Percentiles rank a stretch among this genome's conserved stretches.
Conservation (phyloP, 2,113 vertebrate species). For the Equus przewalskii region DNA sequence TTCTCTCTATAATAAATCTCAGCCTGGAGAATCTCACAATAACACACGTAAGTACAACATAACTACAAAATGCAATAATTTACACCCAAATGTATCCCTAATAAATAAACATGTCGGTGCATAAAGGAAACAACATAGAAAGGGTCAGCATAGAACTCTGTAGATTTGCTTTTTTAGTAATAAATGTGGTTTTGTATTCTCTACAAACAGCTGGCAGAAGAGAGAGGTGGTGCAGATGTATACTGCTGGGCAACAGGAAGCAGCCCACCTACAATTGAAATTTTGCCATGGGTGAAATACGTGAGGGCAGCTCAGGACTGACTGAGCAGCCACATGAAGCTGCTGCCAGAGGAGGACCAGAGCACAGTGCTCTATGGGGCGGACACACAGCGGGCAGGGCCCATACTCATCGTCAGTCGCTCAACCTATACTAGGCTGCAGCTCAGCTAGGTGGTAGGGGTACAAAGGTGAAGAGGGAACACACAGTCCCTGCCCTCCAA, state of each 20-base stretch:
- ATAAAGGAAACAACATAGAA: neutral
- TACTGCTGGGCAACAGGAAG: neutral
- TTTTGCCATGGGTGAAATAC: neutral
- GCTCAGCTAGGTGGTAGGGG: neutral
- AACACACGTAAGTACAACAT: neutral
- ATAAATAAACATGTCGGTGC: neutral
- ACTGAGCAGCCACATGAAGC: neutral
- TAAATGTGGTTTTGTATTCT: neutral
- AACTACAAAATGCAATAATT: neutral
- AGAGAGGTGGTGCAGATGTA: neutral
- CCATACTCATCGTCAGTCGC: neutral
- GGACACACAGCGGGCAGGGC: neutral
- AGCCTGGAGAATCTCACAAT: neutral
- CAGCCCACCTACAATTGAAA: neutral
- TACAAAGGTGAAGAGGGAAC: neutral
- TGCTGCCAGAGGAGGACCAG: neutral
- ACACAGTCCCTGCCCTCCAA: neutral
- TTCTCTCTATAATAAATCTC: neutral
- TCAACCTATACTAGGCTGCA: neutral
- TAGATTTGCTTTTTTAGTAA: neutral
- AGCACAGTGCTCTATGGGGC: fast-evolving
- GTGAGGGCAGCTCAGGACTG: neutral
- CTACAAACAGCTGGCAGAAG: neutral
- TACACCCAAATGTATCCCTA: neutral
- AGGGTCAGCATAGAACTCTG: neutral